phyloP scores from a whole-genome alignment of 2,888 invertebrate species.

The Limnephilus auricula region DNA sequence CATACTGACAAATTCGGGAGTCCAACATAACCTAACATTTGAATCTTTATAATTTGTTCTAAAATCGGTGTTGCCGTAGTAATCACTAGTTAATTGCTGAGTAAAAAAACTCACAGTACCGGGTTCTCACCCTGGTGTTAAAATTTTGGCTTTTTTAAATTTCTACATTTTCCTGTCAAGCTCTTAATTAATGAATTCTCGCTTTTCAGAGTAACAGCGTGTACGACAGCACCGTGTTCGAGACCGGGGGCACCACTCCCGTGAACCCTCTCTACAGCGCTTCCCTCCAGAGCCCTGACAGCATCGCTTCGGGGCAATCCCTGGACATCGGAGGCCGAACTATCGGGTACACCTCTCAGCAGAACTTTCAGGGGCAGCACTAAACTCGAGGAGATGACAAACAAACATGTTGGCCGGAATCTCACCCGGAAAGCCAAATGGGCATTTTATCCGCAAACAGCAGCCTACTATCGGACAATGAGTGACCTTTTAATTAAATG shows the following conservation, averaged over 20 bases:
- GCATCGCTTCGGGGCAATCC: constrained; percentile 79
- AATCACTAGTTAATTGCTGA: not conserved
- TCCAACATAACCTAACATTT: too few species aligned
- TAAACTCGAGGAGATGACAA: not conserved
- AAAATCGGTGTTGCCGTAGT: not conserved
- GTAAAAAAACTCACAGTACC: too few species aligned
- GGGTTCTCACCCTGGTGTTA: too few species aligned
- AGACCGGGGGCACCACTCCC: constrained; percentile 81
- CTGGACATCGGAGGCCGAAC: constrained; percentile 72
- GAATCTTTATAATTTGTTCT: not conserved
- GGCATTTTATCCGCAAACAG: not conserved
- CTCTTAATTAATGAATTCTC: not conserved
- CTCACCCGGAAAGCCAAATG: not conserved
- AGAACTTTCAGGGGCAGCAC: constrained; percentile 58
- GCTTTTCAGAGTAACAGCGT: constrained; percentile 81
- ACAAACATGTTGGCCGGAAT: not conserved
- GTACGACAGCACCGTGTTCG: constrained; percentile 85
- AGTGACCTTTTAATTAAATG: not conserved
- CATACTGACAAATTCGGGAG: constrained; percentile 2
- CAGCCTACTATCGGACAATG: not conserved
- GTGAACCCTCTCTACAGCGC: constrained; percentile 84
- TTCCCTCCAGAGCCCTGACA: constrained; percentile 85
- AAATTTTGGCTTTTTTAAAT: not conserved
- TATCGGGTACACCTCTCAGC: constrained; percentile 67
- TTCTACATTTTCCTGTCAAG: not conserved